Evolutionary conservation across 2,113 vertebrate species (phyloP), one percentile per base, ranked within the genome.

Genomic region (Onychostruthus taczanowskii): DNA sequence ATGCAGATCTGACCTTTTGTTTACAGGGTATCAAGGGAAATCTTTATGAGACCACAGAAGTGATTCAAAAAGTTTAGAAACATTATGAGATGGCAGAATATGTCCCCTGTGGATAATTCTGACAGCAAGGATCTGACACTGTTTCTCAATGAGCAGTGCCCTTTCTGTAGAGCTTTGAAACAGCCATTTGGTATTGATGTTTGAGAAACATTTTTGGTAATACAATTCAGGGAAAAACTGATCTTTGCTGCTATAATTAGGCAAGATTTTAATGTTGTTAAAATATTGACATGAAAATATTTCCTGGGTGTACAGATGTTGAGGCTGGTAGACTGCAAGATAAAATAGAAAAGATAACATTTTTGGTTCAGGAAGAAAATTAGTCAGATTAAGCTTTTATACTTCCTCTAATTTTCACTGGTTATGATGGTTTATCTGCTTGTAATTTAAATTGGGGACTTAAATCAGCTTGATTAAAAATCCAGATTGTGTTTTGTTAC

Each of bases 1-100:
- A 96, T 96, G 95, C 90, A 88, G 90, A 87, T 95, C 73, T 87
- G 89, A 97, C 66, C 93, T 95, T 96, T 96, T 96, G 85, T 96
- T 94, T 96, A 95, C 70, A 91, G 61, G 37, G 69, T 95, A 75
- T 33, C 87, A 35, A 18, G 91, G 92, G 72, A 97, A 97, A 94
- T 96, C 69, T 93, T 93, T 79, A 88, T 75, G 94, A 94, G 80
- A 90, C 74, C 76, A 85, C 33, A 74, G 44, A 72, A 92, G 56
- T 85, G 90, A 87, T 86, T 89, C 73, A 74, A 89, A 96, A 82
- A 58, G 69, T 92, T 96, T 97, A 26, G 86, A 94, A 89, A 84
- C 50, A 86, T 94, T 90, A 92, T 33, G 59, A 91, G 95, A 90
- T 50, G 43, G 28, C 61, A 79, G 62, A 90, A 92, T 41, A 49